Evolutionary conservation across 2,888 invertebrate species (phyloP).

Genomic region (Erebia ligea): DNA sequence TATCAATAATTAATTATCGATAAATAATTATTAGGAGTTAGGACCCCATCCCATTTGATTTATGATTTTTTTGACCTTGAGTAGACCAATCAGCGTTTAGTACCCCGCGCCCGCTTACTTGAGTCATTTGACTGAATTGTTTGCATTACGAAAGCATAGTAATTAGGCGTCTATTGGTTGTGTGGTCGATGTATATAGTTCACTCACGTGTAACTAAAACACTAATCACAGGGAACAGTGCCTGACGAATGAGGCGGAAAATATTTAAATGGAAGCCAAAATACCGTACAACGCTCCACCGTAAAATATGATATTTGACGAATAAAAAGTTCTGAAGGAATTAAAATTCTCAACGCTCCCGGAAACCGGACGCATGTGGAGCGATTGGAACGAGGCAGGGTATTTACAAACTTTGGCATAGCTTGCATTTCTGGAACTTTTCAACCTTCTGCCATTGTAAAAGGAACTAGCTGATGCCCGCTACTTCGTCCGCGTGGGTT

Average conservation of each 20-base stretch:
- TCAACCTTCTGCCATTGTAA: background rate
- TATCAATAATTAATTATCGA: too few species aligned
- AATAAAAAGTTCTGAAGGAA: constrained; percentile 59
- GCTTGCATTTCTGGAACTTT: constrained; percentile 46
- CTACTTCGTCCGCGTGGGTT: too few species aligned
- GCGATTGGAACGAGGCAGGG: constrained; percentile 54
- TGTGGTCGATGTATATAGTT: too few species aligned
- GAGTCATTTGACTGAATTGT: too few species aligned
- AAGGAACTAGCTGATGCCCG: background rate
- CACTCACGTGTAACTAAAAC: constrained; percentile 62
- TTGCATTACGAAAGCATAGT: too few species aligned
- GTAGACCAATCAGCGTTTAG: too few species aligned
- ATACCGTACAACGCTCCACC: constrained; percentile 68
- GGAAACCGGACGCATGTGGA: constrained; percentile 69
- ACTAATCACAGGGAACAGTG: constrained; percentile 72
- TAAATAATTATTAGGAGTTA: too few species aligned
- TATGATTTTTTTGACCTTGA: too few species aligned
- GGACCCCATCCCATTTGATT: too few species aligned
- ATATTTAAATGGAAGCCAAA: constrained; percentile 80
- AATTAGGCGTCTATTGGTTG: too few species aligned
- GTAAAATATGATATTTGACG: constrained; percentile 73
- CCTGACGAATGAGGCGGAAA: constrained; percentile 80
- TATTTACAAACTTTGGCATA: constrained; percentile 64
- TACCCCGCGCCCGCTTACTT: too few species aligned
- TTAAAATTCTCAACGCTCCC: constrained; percentile 67